Evolutionary conservation across 2,797 vertebrate species (phyloP).

Genomic region (Leptodactylus fallax): DNA sequence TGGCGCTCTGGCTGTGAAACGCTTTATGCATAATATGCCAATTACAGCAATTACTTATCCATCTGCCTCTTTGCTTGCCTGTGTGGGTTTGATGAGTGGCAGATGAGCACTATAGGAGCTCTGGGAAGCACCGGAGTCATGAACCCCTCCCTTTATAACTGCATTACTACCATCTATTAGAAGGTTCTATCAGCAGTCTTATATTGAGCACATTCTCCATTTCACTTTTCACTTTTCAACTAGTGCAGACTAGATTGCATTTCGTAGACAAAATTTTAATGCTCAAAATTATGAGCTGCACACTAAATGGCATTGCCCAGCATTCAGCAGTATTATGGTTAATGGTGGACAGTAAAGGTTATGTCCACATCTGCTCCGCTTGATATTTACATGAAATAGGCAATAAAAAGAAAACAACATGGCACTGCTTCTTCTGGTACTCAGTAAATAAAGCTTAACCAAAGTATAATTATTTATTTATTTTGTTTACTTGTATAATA

Average conservation of each 20-base stretch:
- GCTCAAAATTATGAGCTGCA: not conserved
- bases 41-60: slow-evolving; percentile 30
- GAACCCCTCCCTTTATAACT: not conserved
- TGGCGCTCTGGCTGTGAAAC: not conserved
- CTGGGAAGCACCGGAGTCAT: not conserved
- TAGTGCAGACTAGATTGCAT: not conserved
- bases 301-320: not conserved
- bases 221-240: not conserved
- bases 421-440: not conserved
- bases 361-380: not conserved
- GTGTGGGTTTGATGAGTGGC: slow-evolving; percentile 8
- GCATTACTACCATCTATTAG: not conserved
- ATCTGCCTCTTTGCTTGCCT: slow-evolving; percentile 13
- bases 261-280: not conserved
- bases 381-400: not conserved
- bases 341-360: slow-evolving; percentile 9
- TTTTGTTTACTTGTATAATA: too few species aligned
- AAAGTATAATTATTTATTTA: not conserved
- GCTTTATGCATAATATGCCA: not conserved
- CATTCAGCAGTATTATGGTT: not conserved
- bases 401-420: not conserved
- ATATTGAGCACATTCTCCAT: not conserved
- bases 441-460: not conserved
- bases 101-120: slow-evolving; percentile 30
- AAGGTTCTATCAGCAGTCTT: not conserved